phyloP scores from a whole-genome alignment of 2,888 invertebrate genomes.

The Aplocera efformata region DNA sequence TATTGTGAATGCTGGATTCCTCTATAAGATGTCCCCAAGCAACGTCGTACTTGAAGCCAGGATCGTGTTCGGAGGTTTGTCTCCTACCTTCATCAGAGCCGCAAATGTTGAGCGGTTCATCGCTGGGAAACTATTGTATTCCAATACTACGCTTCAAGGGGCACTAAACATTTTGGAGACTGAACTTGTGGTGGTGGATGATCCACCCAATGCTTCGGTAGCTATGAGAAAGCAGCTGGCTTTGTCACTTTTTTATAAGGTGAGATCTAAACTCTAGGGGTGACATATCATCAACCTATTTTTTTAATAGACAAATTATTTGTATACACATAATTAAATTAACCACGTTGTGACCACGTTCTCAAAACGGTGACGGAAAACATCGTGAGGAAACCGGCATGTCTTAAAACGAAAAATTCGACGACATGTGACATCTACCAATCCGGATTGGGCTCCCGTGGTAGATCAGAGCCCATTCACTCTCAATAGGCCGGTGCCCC shows the following conservation, averaged over 20 bases:
- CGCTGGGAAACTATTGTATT: constrained; percentile 59
- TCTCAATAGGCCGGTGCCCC: no score
- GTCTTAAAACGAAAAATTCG: no score
- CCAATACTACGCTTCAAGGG: constrained; percentile 61
- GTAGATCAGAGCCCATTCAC: no score
- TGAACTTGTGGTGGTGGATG: constrained; percentile 45
- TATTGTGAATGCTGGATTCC: constrained; percentile 87
- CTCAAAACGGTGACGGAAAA: no score
- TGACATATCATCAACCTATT: no score
- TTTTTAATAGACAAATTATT: no score
- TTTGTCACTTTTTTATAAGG: constrained; percentile 81
- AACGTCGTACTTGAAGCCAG: constrained; percentile 63
- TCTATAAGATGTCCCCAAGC: constrained; percentile 74
- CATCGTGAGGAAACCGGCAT: no score
- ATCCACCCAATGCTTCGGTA: constrained; percentile 77
- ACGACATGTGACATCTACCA: no score
- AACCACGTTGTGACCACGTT: no score
- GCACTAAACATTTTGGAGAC: constrained; percentile 40
- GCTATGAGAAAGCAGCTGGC: constrained; percentile 81
- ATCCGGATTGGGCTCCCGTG: no score
- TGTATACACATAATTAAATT: no score
- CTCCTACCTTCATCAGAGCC: constrained; percentile 67
- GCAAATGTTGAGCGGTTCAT: constrained; percentile 72
- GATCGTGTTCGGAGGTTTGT: constrained; percentile 82
- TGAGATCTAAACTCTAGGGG: no score